These are phyloP conservation scores for Sciaenops ocellatus DNA, from an alignment of 2,797 vertebrate species.

Conservation along the genomic window DNA sequence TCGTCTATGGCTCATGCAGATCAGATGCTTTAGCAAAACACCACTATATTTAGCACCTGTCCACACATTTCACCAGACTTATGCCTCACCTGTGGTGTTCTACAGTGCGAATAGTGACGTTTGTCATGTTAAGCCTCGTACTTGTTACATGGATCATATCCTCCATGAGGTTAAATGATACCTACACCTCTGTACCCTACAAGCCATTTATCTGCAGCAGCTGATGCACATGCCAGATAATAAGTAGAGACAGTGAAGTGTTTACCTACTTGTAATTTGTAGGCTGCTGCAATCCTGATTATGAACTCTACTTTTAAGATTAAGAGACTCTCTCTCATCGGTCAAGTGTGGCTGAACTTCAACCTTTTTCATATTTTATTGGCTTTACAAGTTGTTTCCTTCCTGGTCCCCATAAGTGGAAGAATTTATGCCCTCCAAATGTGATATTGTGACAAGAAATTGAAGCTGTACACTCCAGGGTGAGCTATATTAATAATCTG, in stretches of 20 bases:
- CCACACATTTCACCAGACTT: not conserved
- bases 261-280: not conserved
- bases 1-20: constrained; percentile 19
- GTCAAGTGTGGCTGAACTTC: not conserved
- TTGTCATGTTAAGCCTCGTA: not conserved
- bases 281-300: not conserved
- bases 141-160: not conserved
- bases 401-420: not conserved
- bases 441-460: not conserved
- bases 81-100: not conserved
- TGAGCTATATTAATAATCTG: not conserved
- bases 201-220: constrained; percentile 7
- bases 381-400: not conserved
- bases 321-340: not conserved
- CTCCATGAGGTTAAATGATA: not conserved
- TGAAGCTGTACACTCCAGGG: not conserved
- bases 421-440: not conserved
- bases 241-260: not conserved
- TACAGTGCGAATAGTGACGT: not conserved
- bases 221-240: not conserved
- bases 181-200: not conserved
- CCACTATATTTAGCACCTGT: constrained; percentile 18
- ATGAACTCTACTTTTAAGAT: not conserved
- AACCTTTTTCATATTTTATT: not conserved
- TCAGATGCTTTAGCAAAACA: not conserved